These are phyloP conservation scores for Chaetogeoica ovagalla DNA, from an alignment of 2,888 invertebrate genomes.

Conservation along the genomic window DNA sequence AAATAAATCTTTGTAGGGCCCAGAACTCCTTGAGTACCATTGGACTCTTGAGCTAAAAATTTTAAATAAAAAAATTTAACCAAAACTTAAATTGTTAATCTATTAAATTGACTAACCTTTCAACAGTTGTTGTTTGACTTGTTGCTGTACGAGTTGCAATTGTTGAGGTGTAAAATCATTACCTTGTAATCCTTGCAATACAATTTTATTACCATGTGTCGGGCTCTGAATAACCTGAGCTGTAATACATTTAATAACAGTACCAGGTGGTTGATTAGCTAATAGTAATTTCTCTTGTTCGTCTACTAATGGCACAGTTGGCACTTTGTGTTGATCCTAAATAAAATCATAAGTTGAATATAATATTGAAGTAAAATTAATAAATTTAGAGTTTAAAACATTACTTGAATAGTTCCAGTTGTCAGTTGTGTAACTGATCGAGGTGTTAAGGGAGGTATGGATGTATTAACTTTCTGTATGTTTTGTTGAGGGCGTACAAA, in stretches of 20 bases:
- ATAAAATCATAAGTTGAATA: slow-evolving; percentile 55
- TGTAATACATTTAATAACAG: slow-evolving; percentile 83
- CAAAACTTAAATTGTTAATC: not conserved
- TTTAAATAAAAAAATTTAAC: slow-evolving; percentile 55
- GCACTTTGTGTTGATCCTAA: slow-evolving; percentile 55
- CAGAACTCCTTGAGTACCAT: slow-evolving; percentile 80
- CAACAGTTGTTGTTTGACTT: slow-evolving; percentile 84
- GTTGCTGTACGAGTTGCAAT: slow-evolving; percentile 79
- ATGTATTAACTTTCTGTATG: slow-evolving; percentile 25
- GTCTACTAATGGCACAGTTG: slow-evolving; percentile 57
- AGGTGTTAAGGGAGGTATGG: slow-evolving; percentile 40
- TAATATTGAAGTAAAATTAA: not conserved
- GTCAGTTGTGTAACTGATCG: not conserved
- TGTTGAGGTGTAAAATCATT: slow-evolving; percentile 82
- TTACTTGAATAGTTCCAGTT: slow-evolving; percentile 20
- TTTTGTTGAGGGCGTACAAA: slow-evolving; percentile 35
- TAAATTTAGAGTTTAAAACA: not conserved
- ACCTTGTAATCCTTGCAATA: slow-evolving; percentile 81
- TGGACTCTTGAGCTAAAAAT: slow-evolving; percentile 77
- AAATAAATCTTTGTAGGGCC: slow-evolving; percentile 85
- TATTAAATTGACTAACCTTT: slow-evolving; percentile 67
- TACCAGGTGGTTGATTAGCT: slow-evolving; percentile 80
- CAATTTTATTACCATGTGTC: slow-evolving; percentile 77
- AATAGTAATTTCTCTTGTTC: slow-evolving; percentile 71
- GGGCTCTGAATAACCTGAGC: slow-evolving; percentile 80